A percentile compares a stretch with the other conserved stretches of the same genome.
Conservation (phyloP, 2,888 invertebrate genomes). For the Cremastinae sp. region DNA sequence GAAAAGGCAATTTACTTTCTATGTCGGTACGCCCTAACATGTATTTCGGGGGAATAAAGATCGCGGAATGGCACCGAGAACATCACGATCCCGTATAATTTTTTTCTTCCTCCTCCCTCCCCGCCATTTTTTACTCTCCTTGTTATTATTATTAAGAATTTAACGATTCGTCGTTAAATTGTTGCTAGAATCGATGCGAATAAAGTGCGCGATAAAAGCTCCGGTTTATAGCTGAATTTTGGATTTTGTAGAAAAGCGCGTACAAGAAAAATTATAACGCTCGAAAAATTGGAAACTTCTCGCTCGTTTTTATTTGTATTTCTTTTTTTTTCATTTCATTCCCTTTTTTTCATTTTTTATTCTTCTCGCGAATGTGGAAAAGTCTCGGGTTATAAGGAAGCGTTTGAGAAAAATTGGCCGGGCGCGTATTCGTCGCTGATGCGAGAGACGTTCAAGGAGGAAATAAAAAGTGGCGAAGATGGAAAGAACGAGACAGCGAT, state of each 20-base stretch:
- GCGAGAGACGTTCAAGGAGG: background rate
- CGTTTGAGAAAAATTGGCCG: slow-evolving; percentile 40
- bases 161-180: too few relatives aligned
- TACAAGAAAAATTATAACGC: background rate
- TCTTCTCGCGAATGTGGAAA: background rate
- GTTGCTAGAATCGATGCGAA: too few relatives aligned
- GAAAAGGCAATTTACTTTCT: slow-evolving; percentile 44
- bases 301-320: too few relatives aligned
- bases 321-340: slow-evolving; percentile 5
- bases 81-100: too few relatives aligned
- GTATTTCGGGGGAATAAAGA: slow-evolving; percentile 31
- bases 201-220: too few relatives aligned
- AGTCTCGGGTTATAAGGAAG: background rate
- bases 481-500: slow-evolving; percentile 27
- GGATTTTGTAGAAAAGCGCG: too few relatives aligned
- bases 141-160: too few relatives aligned
- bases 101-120: background rate
- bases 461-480: slow-evolving; percentile 9
- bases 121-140: background rate
- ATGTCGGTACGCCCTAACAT: background rate
- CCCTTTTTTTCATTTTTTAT: background rate
- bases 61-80: slow-evolving; percentile 16
- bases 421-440: too few relatives aligned
- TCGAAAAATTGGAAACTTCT: too few relatives aligned
- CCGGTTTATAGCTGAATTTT: too few relatives aligned